Evolutionary conservation across 2,888 invertebrate species (phyloP).

Genomic region (Mylabris sibirica): DNA sequence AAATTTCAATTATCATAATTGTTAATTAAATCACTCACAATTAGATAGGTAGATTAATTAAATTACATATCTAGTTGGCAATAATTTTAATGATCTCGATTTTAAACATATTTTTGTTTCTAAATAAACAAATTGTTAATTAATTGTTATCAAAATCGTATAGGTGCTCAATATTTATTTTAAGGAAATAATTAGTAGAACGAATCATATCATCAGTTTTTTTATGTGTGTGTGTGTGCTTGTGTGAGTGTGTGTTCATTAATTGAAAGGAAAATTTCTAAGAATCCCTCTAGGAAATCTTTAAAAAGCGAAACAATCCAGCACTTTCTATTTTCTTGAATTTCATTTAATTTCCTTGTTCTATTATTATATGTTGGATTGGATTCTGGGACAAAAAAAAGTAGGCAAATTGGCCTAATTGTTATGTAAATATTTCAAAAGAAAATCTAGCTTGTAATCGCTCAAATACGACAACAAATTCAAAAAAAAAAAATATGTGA

Average conservation of each 20-base stretch:
- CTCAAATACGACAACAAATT: constrained; percentile 28
- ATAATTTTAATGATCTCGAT: background rate
- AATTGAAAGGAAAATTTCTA: constrained; percentile 12
- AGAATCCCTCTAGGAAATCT: constrained; percentile 10
- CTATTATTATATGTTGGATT: constrained; percentile 17
- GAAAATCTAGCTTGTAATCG: constrained; percentile 33
- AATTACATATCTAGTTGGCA: constrained; percentile 4
- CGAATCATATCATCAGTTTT: background rate
- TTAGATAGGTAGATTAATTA: background rate
- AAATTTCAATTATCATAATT: background rate
- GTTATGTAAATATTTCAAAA: constrained; percentile 38
- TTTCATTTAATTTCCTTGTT: background rate
- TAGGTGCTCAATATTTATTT: background rate
- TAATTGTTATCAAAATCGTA: no score
- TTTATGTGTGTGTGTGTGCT: no score
- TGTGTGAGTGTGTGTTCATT: no score
- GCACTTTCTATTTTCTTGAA: background rate
- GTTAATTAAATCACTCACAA: background rate
- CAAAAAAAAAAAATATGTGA: background rate
- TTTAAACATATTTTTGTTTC: background rate
- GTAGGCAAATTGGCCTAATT: constrained; percentile 35
- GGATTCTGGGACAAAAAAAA: constrained; percentile 7
- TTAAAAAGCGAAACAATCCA: constrained; percentile 13
- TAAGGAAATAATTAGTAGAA: background rate
- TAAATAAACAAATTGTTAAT: background rate